Percentiles rank a stretch among this genome's conserved stretches.
phyloP scores from a whole-genome alignment of 2,797 vertebrate species.

The Sebastes hubbsi region DNA sequence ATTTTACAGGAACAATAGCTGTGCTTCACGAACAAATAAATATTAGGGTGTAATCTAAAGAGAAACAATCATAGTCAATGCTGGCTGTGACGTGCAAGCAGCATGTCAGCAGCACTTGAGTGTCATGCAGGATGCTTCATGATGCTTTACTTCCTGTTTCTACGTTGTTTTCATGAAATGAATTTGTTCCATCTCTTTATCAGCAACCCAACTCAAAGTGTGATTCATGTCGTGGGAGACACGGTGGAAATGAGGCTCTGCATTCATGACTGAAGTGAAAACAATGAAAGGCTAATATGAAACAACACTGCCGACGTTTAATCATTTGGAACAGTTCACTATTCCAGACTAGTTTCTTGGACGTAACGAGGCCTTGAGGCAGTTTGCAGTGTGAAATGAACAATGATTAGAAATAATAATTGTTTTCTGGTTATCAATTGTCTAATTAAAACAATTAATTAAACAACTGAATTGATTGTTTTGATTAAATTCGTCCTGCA shows the following conservation, averaged over 20 bases:
- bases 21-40: background rate
- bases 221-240: background rate
- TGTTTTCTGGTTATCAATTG: background rate
- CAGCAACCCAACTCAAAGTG: background rate
- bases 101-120: background rate
- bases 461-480: background rate
- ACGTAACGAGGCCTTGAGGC: background rate
- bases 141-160: background rate
- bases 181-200: background rate
- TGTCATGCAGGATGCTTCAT: background rate
- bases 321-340: background rate
- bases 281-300: background rate
- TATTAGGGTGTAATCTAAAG: background rate
- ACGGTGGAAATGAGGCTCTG: background rate
- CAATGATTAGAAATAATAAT: background rate
- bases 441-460: too few relatives aligned
- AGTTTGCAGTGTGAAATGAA: background rate
- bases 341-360: background rate
- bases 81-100: background rate
- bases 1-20: background rate
- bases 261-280: background rate
- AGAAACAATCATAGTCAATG: background rate
- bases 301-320: background rate
- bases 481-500: background rate
- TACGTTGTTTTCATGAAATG: background rate